These are phyloP conservation scores for Teleiodes luculella DNA, from an alignment of 2,888 invertebrate species.

Conservation along the genomic window DNA sequence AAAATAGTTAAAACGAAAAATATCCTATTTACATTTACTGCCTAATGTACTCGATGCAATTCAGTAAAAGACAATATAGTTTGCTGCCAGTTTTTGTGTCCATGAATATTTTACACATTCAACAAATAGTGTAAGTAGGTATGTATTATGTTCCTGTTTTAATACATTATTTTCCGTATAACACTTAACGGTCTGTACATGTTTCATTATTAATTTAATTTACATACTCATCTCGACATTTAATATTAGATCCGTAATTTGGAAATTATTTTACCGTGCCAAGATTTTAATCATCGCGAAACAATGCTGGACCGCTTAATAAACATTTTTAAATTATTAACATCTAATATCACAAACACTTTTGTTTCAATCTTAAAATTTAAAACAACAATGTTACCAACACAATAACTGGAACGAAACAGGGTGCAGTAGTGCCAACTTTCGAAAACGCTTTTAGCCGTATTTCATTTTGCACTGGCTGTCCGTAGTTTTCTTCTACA, in stretches of 20 bases:
- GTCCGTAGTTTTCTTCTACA: constrained; percentile 65
- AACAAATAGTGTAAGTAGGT: too few relatives aligned
- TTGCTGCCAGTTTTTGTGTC: too few relatives aligned
- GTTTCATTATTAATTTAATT: too few relatives aligned
- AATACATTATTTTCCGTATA: too few relatives aligned
- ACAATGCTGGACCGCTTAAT: not conserved
- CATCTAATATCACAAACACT: constrained; percentile 30
- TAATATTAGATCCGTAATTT: not conserved
- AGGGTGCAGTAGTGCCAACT: constrained; percentile 42
- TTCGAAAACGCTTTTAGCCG: constrained; percentile 65
- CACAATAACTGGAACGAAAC: constrained; percentile 40
- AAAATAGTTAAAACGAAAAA: too few relatives aligned
- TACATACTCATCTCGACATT: too few relatives aligned
- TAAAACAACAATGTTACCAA: constrained; percentile 39
- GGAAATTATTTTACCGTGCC: not conserved
- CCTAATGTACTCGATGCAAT: too few relatives aligned
- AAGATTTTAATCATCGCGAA: not conserved
- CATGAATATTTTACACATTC: too few relatives aligned
- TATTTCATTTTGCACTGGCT: constrained; percentile 71
- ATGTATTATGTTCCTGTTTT: too few relatives aligned
- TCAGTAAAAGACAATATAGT: too few relatives aligned
- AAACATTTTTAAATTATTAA: constrained; percentile 17
- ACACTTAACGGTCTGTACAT: too few relatives aligned
- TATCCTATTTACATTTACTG: too few relatives aligned
- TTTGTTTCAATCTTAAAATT: constrained; percentile 20